A percentile compares a stretch with the other conserved stretches of the same genome.
phyloP scores from a whole-genome alignment of 2,888 invertebrate genomes.

The Chrysolina americana region DNA sequence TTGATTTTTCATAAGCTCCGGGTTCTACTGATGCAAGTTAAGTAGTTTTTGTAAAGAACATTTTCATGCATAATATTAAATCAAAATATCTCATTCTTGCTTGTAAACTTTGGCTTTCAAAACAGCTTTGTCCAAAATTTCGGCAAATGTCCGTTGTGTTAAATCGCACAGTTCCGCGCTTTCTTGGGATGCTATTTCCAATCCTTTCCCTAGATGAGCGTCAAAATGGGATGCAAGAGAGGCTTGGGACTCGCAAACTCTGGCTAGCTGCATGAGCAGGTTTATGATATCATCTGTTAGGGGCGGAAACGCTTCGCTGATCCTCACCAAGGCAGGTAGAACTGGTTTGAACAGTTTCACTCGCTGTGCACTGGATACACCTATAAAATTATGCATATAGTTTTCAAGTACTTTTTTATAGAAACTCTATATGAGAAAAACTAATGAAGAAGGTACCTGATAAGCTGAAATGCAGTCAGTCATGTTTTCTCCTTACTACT shows the following conservation, averaged over 20 bases:
- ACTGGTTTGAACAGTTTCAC: conserved; percentile 88
- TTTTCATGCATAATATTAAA: too few species aligned
- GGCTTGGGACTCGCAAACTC: conserved; percentile 88
- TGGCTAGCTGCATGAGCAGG: conserved; percentile 87
- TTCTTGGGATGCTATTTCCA: conserved; percentile 64
- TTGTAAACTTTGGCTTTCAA: conserved; percentile 78
- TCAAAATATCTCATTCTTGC: conserved; percentile 51
- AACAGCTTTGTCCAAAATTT: conserved; percentile 77
- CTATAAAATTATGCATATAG: conserved; percentile 65
- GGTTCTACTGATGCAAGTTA: too few species aligned
- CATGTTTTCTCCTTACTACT: too few species aligned
- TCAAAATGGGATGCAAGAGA: conserved; percentile 74
- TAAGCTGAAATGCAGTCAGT: too few species aligned
- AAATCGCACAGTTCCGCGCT: conserved; percentile 66
- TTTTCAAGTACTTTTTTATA: too few species aligned
- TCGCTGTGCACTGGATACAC: conserved; percentile 85
- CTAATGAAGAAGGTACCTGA: too few species aligned
- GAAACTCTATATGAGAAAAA: too few species aligned
- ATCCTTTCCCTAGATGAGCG: conserved; percentile 64
- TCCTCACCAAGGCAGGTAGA: conserved; percentile 87
- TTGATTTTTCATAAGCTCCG: too few species aligned
- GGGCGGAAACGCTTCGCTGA: conserved; percentile 94
- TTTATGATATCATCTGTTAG: conserved; percentile 90
- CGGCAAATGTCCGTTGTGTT: conserved; percentile 73
- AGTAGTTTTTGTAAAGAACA: too few species aligned